These are phyloP conservation scores for Oenanthe oenanthe DNA, from an alignment of 2,113 vertebrate genomes.

Conservation along the genomic window DNA sequence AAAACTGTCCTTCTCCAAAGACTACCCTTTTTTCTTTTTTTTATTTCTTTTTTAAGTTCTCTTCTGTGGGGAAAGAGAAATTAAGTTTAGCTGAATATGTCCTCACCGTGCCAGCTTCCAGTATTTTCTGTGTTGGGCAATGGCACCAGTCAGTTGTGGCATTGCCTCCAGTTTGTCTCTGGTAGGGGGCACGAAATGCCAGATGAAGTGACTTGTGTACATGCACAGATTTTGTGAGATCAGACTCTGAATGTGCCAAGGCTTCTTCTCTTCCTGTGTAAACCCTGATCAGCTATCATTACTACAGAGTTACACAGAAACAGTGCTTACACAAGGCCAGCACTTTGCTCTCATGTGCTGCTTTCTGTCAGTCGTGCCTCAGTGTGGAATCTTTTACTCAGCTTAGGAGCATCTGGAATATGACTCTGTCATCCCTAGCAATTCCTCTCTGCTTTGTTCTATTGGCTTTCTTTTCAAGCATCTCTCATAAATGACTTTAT, in stretches of 20 bases:
- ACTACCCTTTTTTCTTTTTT: not conserved
- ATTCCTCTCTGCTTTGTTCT: not conserved
- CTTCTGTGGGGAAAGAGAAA: not conserved
- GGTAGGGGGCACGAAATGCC: not conserved
- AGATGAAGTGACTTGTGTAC: not conserved
- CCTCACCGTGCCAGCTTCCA: not conserved
- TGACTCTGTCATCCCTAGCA: not conserved
- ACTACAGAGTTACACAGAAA: not conserved
- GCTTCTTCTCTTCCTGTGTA: not conserved
- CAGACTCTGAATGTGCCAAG: not conserved
- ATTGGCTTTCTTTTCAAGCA: not conserved
- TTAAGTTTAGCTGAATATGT: not conserved
- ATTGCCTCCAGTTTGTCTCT: not conserved
- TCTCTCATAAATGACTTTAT: not conserved
- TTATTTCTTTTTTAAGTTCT: not conserved
- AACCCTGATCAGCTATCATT: not conserved
- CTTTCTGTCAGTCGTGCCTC: not conserved
- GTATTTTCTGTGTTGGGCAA: not conserved
- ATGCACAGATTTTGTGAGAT: not conserved
- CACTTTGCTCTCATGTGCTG: not conserved
- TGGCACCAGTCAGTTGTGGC: not conserved
- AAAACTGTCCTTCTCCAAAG: constrained; percentile 61
- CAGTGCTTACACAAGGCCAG: not conserved
- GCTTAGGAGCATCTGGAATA: not conserved
- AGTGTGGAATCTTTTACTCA: not conserved